Percentiles rank a stretch among this genome's conserved stretches.
These are phyloP conservation scores for Oostethus manadensis DNA, from an alignment of 2,113 vertebrate species.

Conservation along the genomic window DNA sequence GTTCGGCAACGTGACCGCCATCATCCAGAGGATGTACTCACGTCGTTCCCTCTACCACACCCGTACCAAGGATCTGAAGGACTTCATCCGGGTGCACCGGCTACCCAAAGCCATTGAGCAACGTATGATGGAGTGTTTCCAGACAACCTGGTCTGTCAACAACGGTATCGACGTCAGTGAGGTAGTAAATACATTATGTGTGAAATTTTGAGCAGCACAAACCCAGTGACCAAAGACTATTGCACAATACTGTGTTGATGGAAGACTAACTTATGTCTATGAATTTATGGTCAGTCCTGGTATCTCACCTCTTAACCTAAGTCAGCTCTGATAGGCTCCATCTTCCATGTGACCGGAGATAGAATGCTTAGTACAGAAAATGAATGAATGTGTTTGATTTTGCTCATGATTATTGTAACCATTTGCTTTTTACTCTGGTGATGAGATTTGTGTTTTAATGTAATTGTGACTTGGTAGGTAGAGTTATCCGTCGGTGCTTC, in stretches of 20 bases:
- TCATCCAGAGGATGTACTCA: conserved; percentile 77
- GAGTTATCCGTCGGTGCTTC: background rate
- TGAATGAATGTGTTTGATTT: too few relatives aligned
- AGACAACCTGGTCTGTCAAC: conserved; percentile 71
- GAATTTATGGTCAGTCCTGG: too few relatives aligned
- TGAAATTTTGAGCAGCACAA: too few relatives aligned
- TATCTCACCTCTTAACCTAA: background rate
- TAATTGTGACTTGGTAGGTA: background rate
- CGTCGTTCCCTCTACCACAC: conserved; percentile 75
- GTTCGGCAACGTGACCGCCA: conserved; percentile 75
- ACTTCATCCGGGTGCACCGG: conserved; percentile 75
- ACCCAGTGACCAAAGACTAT: too few relatives aligned
- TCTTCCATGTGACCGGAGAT: background rate
- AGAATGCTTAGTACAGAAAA: background rate
- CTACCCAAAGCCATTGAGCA: conserved; percentile 75
- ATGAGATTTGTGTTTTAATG: too few relatives aligned
- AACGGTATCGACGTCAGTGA: conserved; percentile 73
- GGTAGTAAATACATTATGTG: conserved; percentile 36
- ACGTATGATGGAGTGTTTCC: conserved; percentile 75
- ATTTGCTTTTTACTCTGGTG: too few relatives aligned
- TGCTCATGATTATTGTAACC: too few relatives aligned
- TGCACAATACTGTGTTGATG: too few relatives aligned
- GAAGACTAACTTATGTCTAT: too few relatives aligned
- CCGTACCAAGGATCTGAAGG: conserved; percentile 70
- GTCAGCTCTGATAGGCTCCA: background rate